Evolutionary conservation across 2,113 vertebrate species (phyloP), one percentile per base, ranked within the genome.

Genomic region (Trematocara stigmaticum): DNA sequence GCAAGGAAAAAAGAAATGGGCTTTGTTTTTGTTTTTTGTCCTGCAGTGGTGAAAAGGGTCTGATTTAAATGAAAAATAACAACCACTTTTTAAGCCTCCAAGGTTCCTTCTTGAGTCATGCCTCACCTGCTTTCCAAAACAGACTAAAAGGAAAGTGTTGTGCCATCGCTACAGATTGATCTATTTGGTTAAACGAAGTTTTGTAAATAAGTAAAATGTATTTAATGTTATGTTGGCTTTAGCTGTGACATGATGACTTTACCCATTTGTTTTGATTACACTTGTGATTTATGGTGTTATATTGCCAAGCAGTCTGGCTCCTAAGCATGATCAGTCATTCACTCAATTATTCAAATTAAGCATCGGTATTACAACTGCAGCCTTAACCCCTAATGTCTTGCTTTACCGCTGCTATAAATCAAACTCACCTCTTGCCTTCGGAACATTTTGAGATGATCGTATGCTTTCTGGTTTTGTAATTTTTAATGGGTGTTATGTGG

Each of bases 311-410:
- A 64, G 88, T 85, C 90, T 84, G 86, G 90, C 91, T 89, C 78
- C 89, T 89, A 88, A 91, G 86, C 89, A 91, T 92, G 90, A 94
- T 94, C 89, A 91, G 82, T 94, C 93, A 94, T 93, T 94, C 90
- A 94, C 89, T 94, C 91, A 94, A 90, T 94, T 94, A 94, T 95
- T 95, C 92, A 94, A 93, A 94, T 94, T 89, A 94, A 92, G 91
- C 87, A 71, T 85, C 57, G 80, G 89, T 90, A 92, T 92, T 94
- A 94, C 92, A 94, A 94, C 90, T 86, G 81, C 92, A 92, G 93
- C 59, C 82, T 91, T 94, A 92, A 95, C 92, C 94, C 88, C 88
- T 86, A 85, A 93, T 91, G 93, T 88, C 89, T 74, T 71, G 79
- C 87, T 91, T 91, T 90, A 92, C 86, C 88, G 42, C 82, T n/a